Conservation (phyloP, 2,797 vertebrate genomes). For the Paramormyrops hopkinsi region DNA sequence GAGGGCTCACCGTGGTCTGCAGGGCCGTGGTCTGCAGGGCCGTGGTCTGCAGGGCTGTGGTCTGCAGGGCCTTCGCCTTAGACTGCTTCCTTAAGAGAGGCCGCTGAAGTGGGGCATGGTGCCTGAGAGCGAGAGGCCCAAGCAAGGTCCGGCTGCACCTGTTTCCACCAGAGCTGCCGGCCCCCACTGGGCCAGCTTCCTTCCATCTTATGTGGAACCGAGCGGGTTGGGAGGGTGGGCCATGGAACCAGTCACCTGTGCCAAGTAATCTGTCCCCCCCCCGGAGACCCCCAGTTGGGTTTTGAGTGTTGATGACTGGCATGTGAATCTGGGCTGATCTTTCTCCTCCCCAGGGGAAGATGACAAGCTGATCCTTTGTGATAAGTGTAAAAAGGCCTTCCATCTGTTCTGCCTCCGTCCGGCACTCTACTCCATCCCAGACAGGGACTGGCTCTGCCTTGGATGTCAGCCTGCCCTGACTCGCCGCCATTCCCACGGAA, state of each 20-base stretch:
- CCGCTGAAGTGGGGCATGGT: neutral
- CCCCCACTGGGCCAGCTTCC: neutral
- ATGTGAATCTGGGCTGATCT: neutral
- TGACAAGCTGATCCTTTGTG: conserved; percentile 93
- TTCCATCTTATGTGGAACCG: neutral
- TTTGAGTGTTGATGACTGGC: neutral
- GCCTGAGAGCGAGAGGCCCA: neutral
- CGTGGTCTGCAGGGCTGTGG: neutral
- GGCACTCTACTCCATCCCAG: conserved; percentile 81
- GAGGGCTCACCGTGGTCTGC: neutral
- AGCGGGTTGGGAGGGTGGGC: neutral
- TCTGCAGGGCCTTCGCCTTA: neutral
- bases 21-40: neutral
- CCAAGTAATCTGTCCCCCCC: neutral
- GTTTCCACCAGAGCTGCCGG: neutral
- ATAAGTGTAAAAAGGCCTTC: conserved; percentile 98
- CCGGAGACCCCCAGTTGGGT: neutral
- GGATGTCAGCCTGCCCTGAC: conserved; percentile 87
- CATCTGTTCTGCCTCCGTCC: conserved; percentile 94
- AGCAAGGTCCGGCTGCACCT: neutral
- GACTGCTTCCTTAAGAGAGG: neutral
- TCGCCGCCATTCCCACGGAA: conserved; percentile 77
- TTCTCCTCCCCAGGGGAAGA: conserved; percentile 74
- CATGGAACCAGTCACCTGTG: neutral
- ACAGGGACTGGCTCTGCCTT: conserved; percentile 88